Base-by-base conservation (phyloP, 64 coral and sea anemone species). In the Acropora yongei region DNA sequence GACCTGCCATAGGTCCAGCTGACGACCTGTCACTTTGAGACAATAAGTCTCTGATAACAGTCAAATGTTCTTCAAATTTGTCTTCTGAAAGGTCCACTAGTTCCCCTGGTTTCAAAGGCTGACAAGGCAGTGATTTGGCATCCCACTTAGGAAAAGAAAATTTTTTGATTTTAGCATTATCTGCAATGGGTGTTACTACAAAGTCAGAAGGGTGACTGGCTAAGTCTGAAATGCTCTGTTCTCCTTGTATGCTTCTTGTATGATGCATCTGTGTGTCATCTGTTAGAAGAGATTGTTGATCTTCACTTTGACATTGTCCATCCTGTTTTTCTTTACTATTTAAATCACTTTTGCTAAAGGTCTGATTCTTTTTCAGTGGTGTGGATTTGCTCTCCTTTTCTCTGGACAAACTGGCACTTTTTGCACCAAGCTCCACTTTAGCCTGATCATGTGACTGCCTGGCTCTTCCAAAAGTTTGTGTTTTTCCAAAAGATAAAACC, bases 151-250 rank as follows among this genome's bases (percentile, higher is more conserved):
- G 94, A 43, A 92, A 41, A 6, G 72, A 42, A 40, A 88, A 44
- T 82, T 96, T 99, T 68, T 96, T 96, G 50, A 96, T 96, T 61
- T 86, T 96, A 19, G 94, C 84, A 83, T 99, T 99, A 87, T 99
- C 97, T 47, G 90, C 85, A 77, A 99, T 99, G 47, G 97, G 91
- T 44, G 91, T 86, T 2, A 99, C 97, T 47, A 89, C 44, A 61
- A 94, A 99, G 47, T 99, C 97, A n/a, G 97, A 99, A 40, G 92
- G 69, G 69, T 99, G 97, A 44, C 78, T 96, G 58, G 91, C 90
- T 7, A 97, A 63, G 82, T 88, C 88, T 39, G 78, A 88, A 85
- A 85, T 49, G 10, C 11, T 80, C 11, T 66, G 61, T 57, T 80
- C 57, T 46, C 30, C 76, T 41, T 10, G 17, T 5, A 20, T 89